Conservation (phyloP, 1,140 invertebrate species). For the Centruroides vittatus region DNA sequence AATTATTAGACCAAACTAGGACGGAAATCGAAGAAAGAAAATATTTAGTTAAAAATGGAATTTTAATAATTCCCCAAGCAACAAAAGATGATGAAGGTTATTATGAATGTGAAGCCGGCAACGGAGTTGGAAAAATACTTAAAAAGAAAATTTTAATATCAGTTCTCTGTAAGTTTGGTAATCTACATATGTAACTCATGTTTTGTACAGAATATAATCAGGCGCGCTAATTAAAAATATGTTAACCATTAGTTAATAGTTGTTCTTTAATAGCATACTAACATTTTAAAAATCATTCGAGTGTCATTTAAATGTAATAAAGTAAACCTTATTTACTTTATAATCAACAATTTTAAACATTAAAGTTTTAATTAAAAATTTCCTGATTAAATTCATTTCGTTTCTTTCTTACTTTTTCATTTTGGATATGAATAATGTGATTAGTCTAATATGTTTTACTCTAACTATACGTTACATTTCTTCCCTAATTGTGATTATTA, state of each 20-base stretch:
- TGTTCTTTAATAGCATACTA: not conserved
- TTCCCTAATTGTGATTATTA: no score
- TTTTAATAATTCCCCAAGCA: not conserved
- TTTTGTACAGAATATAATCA: no score
- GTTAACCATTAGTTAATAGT: not conserved
- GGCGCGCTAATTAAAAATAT: not conserved
- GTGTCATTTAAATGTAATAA: not conserved
- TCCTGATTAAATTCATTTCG: no score
- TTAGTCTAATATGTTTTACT: no score
- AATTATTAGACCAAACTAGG: not conserved
- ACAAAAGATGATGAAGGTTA: not conserved
- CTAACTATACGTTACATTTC: no score
- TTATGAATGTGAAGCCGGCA: conserved; percentile 8
- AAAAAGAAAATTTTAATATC: conserved; percentile 6
- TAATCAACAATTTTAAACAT: no score
- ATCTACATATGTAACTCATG: not conserved
- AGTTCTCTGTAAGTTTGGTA: conserved; percentile 11
- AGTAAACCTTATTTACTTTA: not conserved
- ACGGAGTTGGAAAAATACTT: conserved; percentile 12
- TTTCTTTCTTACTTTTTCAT: no score
- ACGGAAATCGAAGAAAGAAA: not conserved
- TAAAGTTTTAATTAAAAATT: no score
- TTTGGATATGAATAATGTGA: no score
- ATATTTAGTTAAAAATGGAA: not conserved
- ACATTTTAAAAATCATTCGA: not conserved